Base-by-base conservation (phyloP, 1,140 invertebrate species). In the Macrostomum lignano region DNA sequence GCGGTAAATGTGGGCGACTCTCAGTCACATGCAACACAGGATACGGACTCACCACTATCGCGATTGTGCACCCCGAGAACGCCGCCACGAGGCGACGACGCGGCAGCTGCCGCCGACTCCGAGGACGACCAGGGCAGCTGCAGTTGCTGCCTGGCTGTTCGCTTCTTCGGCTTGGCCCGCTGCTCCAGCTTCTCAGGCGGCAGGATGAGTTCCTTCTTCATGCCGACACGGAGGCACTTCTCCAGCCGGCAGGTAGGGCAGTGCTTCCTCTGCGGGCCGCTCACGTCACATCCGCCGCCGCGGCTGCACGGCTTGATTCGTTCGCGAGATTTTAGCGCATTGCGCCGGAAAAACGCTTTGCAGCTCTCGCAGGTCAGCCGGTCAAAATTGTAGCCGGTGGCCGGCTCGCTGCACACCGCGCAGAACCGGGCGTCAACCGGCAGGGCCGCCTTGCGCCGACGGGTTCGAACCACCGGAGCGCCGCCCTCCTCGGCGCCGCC, bases 311-410 rank as follows among this genome's bases (percentile, higher is more conserved):
- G 13, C 19, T 33, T 33, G n/a, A 33, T 33, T 25, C n/a, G n/a
- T n/a, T 33, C 32, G 24, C 19, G 24, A 5, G 32, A 25, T 14
- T 79, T 74, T 9, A 82, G 59, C 3, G 86, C 86, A 61, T 94
- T 93, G 37, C 86, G 61, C 41, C 86, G 59, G 52, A 94, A 94
- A 56, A 94, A 94, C 1, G 84, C 84, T 51, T 94, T 94, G 50
- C 84, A 94, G 40, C 79, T 88, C 57, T 93, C 84, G 48, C 84
- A 94, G 2, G 81, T 84, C 21, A 91, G 72, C 4, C 82, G 82
- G 61, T 86, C 88, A 51, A 94, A 94, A 63, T 94, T 94, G 55
- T 81, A 88, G n/a, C 81, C 78, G 20, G 86, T 64, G 6, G 82
- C 82, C 46, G 70, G 67, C 47, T 86, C 78, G 1, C 79, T 76